Evolutionary conservation across 2,888 invertebrate genomes (phyloP).

Genomic region (Stenurella melanura): DNA sequence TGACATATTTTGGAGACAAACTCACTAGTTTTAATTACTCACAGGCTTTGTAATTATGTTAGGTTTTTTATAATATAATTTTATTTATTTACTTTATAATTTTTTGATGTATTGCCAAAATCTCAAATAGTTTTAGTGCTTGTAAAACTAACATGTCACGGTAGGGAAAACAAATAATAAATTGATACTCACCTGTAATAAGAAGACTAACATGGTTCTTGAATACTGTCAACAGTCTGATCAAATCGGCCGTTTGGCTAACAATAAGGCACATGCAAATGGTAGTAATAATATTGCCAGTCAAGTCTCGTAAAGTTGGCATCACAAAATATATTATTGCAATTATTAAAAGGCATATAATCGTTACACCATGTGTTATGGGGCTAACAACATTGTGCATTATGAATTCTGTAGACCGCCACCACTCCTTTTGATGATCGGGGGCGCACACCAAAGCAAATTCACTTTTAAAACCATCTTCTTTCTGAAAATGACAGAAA

Average conservation of each 20-base stretch:
- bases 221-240: slow-evolving; percentile 86
- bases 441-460: slow-evolving; percentile 86
- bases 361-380: slow-evolving; percentile 83
- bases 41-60: too few relatives aligned
- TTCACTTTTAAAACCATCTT: slow-evolving; percentile 74
- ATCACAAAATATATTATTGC: slow-evolving; percentile 89
- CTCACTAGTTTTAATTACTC: too few relatives aligned
- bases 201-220: slow-evolving; percentile 88
- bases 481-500: slow-evolving; percentile 50
- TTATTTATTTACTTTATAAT: too few relatives aligned
- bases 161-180: not conserved
- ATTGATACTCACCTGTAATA: slow-evolving; percentile 80
- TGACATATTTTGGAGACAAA: too few relatives aligned
- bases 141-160: not conserved
- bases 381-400: slow-evolving; percentile 86
- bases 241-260: slow-evolving; percentile 85
- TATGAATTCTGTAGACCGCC: slow-evolving; percentile 81
- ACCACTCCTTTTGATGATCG: slow-evolving; percentile 81
- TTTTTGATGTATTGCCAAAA: too few relatives aligned
- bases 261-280: slow-evolving; percentile 86
- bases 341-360: slow-evolving; percentile 81
- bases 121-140: too few relatives aligned
- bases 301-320: slow-evolving; percentile 87
- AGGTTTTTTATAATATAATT: too few relatives aligned
- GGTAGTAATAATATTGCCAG: slow-evolving; percentile 90